Base-by-base conservation (phyloP, 2,888 invertebrate species). In the Punctoribates punctum region DNA sequence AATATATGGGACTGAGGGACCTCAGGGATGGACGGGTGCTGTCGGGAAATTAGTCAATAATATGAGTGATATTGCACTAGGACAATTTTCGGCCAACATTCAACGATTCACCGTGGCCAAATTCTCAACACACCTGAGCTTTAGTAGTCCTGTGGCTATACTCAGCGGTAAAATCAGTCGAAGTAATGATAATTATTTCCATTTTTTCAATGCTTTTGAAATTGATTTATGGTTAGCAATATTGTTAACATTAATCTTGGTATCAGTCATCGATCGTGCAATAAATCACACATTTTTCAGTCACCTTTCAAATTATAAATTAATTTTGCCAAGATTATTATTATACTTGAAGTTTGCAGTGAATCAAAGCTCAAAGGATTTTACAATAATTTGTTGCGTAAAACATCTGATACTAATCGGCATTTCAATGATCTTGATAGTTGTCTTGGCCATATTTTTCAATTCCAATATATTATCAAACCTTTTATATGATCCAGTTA, bases 381-480 rank as follows among this genome's bases (percentile, higher is more conserved):
- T 51, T 51, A 6, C 51, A 51, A 23, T 1, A 62, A 27, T 27
- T 5, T 62, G 20, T 25, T 27, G 27, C 29, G 15, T 27, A 15
- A 62, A 62, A 27, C 25, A 27, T 8, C 15, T 62, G 6, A 17
- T 62, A 62, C 27, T 62, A 62, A 15, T 62, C 13, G 27, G 23
- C 1, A 8, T 29, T 5, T 6, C 13, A 29, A 1, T 62, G 1
- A 25, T 27, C 1, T 11, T 27, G 2, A 27, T 62, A 1, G 4
- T 5, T 27, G 25, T 27, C 15, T 62, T 62, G 27, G 6, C 8
- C 11, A 29, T 27, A 3, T 62, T 13, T 17, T 62, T 62, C 15
- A 62, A 62, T 13, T 62, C 62, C 25, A 62, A 62, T 27, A 29
- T 62, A 27, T 29, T 62, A 17, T 25, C 62, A 25, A 62, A 62